These are phyloP conservation scores for Calypte anna DNA, from an alignment of 2,113 vertebrate species.

Conservation along the genomic window DNA sequence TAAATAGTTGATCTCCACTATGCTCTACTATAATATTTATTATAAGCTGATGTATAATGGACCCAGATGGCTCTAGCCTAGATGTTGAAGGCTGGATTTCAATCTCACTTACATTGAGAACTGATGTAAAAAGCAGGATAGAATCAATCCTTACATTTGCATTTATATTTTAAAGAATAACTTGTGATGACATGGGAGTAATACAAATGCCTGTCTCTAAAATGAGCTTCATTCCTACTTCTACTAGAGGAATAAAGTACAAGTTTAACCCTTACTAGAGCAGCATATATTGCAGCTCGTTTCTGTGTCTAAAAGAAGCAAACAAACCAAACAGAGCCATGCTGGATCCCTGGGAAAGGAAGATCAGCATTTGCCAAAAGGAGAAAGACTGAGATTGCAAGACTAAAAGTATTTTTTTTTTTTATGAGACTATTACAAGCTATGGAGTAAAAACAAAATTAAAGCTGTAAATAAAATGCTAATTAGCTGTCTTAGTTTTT, in stretches of 20 bases:
- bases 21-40: conserved; percentile 32
- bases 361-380: not conserved
- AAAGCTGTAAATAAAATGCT: conserved; percentile 72
- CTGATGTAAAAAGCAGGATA: not conserved
- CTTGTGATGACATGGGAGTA: not conserved
- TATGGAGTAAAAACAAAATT: conserved; percentile 43
- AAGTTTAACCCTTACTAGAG: not conserved
- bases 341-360: not conserved
- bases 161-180: conserved; percentile 34
- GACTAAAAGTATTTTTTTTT: not conserved
- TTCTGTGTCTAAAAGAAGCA: not conserved
- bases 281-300: not conserved
- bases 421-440: conserved; percentile 55
- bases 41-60: conserved; percentile 37
- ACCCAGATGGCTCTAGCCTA: conserved; percentile 18
- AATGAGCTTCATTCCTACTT: not conserved
- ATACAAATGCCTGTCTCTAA: not conserved
- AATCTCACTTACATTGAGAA: not conserved
- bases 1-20: conserved; percentile 41
- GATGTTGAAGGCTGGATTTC: not conserved
- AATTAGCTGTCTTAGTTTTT: conserved; percentile 71
- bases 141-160: not conserved
- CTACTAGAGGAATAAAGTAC: not conserved
- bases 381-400: not conserved
- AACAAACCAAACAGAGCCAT: not conserved